These are phyloP conservation scores for Camelus bactrianus DNA, from an alignment of 2,113 vertebrate genomes.

Conservation along the genomic window DNA sequence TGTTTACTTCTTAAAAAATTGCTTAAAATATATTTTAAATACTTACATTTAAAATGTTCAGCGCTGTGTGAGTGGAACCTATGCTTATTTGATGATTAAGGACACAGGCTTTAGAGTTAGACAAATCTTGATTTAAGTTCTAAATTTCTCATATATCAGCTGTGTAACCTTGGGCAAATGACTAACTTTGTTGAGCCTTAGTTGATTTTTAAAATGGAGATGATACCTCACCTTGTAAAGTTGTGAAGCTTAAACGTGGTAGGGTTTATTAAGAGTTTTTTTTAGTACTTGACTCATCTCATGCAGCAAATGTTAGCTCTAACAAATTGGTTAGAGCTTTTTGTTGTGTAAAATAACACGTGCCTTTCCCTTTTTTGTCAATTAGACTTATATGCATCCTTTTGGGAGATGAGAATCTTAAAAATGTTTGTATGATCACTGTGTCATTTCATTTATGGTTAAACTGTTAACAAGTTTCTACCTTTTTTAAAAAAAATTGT, in stretches of 20 bases:
- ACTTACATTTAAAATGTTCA: not conserved
- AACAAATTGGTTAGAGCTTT: not conserved
- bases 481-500: not conserved
- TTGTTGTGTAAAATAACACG: not conserved
- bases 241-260: not conserved
- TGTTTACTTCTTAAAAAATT: not conserved
- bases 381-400: not conserved
- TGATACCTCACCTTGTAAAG: not conserved
- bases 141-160: not conserved
- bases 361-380: slow-evolving; percentile 34
- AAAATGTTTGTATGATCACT: not conserved
- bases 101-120: slow-evolving; percentile 19
- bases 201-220: slow-evolving; percentile 4
- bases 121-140: not conserved
- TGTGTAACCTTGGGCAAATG: not conserved
- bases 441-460: not conserved
- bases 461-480: not conserved
- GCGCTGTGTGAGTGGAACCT: not conserved
- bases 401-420: slow-evolving; percentile 30
- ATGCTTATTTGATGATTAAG: slow-evolving; percentile 30
- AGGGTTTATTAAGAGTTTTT: slow-evolving; percentile 37
- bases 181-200: slow-evolving; percentile 19
- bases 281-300: slow-evolving; percentile 54
- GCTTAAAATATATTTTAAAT: slow-evolving; percentile 23
- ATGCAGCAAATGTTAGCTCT: not conserved